These are phyloP conservation scores for Auanema freiburgensis DNA, from an alignment of 2,888 invertebrate genomes.

Conservation along the genomic window DNA sequence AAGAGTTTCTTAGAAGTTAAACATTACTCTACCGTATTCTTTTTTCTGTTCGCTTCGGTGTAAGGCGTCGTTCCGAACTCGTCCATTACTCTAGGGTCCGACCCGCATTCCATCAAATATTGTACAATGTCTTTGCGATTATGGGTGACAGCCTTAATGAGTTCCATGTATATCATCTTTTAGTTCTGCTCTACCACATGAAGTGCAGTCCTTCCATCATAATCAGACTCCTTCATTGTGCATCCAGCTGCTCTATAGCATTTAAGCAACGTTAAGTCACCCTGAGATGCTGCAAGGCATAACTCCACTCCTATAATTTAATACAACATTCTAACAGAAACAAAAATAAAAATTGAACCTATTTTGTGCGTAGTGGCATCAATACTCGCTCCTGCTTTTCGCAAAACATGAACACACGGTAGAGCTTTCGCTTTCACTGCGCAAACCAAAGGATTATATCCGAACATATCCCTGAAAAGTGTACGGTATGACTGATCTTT, in stretches of 20 bases:
- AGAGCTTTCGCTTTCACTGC: conserved; percentile 67
- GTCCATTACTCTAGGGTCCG: conserved; percentile 47
- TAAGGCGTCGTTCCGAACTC: conserved; percentile 52
- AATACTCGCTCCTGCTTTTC: conserved; percentile 55
- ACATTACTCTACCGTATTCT: conserved; percentile 19
- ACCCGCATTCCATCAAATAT: conserved; percentile 46
- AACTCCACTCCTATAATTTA: conserved; percentile 72
- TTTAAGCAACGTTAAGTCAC: conserved; percentile 63
- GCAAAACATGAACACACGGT: conserved; percentile 49
- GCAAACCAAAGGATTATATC: conserved; percentile 72
- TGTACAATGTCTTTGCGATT: conserved; percentile 44
- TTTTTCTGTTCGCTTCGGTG: conserved; percentile 41
- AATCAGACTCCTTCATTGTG: conserved; percentile 52
- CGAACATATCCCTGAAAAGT: conserved; percentile 60
- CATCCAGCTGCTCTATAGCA: conserved; percentile 63
- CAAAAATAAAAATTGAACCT: conserved; percentile 25
- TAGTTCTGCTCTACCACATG: conserved; percentile 47
- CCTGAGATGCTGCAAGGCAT: conserved; percentile 68
- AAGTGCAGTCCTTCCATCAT: conserved; percentile 59
- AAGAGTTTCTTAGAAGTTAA: neutral
- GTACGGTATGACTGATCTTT: neutral
- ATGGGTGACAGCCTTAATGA: conserved; percentile 49
- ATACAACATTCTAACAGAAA: neutral
- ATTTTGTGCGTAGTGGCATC: conserved; percentile 48
- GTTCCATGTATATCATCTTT: neutral